Conservation (phyloP, 1,140 invertebrate genomes). For the Ceratoteleas bidentatus region DNA sequence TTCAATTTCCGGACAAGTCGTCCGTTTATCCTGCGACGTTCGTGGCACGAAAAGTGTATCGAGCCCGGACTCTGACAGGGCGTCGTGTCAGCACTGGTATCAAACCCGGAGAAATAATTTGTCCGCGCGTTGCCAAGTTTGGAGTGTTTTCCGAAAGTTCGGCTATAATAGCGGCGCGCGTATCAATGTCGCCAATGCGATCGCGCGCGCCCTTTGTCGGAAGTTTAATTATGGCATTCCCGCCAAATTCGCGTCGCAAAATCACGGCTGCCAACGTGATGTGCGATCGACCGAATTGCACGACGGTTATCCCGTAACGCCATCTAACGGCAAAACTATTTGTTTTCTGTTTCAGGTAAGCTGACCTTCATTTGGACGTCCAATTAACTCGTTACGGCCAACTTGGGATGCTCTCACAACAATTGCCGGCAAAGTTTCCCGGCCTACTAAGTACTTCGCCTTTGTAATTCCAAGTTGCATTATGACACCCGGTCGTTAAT, state of each 20-base stretch:
- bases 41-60: conserved; percentile 39
- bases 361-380: conserved; percentile 38
- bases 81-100: conserved; percentile 62
- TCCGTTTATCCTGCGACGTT: conserved; percentile 21
- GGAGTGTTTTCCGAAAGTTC: conserved; percentile 57
- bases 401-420: conserved; percentile 44
- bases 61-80: conserved; percentile 37
- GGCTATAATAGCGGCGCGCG: conserved; percentile 31
- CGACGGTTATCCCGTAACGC: neutral
- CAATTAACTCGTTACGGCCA: conserved; percentile 52
- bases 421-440: conserved; percentile 49
- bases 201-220: neutral
- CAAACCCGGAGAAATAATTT: conserved; percentile 64
- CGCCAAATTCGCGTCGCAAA: too few relatives aligned
- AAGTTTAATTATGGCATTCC: neutral
- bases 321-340: conserved; percentile 35
- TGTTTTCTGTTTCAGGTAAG: conserved; percentile 46
- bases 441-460: conserved; percentile 59
- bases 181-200: conserved; percentile 24
- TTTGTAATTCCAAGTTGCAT: conserved; percentile 62
- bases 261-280: too few relatives aligned
- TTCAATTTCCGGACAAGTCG: conserved; percentile 22
- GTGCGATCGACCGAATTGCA: too few relatives aligned
- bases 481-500: conserved; percentile 58
- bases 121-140: conserved; percentile 58